Base-by-base conservation (phyloP, 2,797 vertebrate species). In the Philypnodon macrostomus region DNA sequence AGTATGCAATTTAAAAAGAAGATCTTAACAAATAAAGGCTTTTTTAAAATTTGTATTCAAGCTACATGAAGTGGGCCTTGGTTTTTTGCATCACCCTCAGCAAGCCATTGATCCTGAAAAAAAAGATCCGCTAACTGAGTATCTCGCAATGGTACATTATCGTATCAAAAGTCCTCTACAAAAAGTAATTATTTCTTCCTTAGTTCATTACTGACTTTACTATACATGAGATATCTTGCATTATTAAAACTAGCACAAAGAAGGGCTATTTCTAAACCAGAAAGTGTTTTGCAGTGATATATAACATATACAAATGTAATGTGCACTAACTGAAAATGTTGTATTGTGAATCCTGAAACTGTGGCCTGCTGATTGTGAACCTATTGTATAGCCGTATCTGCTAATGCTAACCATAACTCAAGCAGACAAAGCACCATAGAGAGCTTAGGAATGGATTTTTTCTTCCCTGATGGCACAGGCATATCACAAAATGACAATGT, bases 401-500 rank as follows among this genome's bases (percentile, higher is more conserved):
- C 45, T 41, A 44, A 57, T 36, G 36, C 38, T 47, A 40, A 54
- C 47, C 11, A 14, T 33, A 36, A 65, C 59, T 54, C 59, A 55
- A 53, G 39, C 5, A 33, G 51, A 11, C 38, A 53, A 33, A 50
- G 39, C 47, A n/a, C 53, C 39, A 6, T 23, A 16, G 40, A 54
- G 36, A 51, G 45, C 17, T 27, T 5, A 17, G 32, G 1, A 14
- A 17, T n/a, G n/a, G n/a, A n/a, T n/a, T n/a, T n/a, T n/a, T n/a
- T n/a, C n/a, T n/a, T n/a, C n/a, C n/a, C n/a, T n/a, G n/a, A 31
- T 37, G 41, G 39, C 14, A 1, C 7, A 12, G 15, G 15, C 23
- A 34, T 31, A 33, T 13, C 4, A 33, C 21, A 47, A 27, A 17
- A 5, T 7, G 1, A 5, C 4, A 2, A 23, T 11, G 11, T 7